Evolutionary conservation across 2,888 invertebrate species (phyloP).

Genomic region (Protodeltote pygarga): DNA sequence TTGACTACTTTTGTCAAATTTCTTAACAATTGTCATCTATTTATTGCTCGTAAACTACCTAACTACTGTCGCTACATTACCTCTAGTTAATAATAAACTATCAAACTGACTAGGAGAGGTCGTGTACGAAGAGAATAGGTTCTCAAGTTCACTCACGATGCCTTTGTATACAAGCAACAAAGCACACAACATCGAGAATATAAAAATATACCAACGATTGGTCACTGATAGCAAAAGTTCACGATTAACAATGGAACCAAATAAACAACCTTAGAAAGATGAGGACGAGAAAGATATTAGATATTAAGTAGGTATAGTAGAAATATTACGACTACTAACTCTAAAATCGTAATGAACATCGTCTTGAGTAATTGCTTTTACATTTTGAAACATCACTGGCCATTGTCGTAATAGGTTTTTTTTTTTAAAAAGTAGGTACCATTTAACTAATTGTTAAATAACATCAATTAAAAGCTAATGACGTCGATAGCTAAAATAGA

Average conservation of each 20-base stretch:
- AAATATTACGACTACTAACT: not conserved
- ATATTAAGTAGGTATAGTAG: not conserved
- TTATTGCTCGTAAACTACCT: constrained; percentile 82
- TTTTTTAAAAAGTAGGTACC: not conserved
- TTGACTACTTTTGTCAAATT: constrained; percentile 74
- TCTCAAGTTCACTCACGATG: constrained; percentile 46
- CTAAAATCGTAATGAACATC: constrained; percentile 2
- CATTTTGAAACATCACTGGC: not conserved
- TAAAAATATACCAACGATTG: constrained; percentile 56
- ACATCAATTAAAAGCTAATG: not conserved
- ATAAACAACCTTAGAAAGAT: constrained; percentile 3
- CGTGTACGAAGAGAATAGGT: constrained; percentile 36
- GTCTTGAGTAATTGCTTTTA: not conserved
- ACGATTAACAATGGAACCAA: constrained; percentile 10
- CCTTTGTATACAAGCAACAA: constrained; percentile 55
- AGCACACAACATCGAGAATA: constrained; percentile 65
- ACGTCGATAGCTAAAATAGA: not conserved
- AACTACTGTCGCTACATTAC: constrained; percentile 67
- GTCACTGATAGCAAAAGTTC: constrained; percentile 29
- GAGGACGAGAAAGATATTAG: constrained; percentile 2
- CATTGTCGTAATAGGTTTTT: not conserved
- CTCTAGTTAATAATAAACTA: constrained; percentile 58
- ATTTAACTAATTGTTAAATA: no score
- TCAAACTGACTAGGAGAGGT: constrained; percentile 54
- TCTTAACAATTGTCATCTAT: constrained; percentile 72